Percentiles rank a stretch among this genome's conserved stretches.
These are phyloP conservation scores for Phoenicopterus ruber DNA, from an alignment of 2,113 vertebrate genomes.

Conservation along the genomic window DNA sequence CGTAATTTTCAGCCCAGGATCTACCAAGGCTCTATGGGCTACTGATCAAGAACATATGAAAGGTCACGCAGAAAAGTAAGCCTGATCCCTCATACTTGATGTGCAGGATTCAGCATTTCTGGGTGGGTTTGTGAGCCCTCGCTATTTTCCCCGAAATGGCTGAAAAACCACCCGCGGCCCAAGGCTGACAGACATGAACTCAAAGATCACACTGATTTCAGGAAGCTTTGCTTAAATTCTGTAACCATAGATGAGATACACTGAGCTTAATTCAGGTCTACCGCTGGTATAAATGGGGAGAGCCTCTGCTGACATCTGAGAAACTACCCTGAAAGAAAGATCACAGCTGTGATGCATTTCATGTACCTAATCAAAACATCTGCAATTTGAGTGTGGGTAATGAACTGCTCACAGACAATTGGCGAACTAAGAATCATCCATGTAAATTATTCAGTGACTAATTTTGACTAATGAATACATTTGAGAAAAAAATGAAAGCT, in stretches of 20 bases:
- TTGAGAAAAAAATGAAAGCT: not conserved
- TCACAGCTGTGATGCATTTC: not conserved
- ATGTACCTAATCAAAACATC: not conserved
- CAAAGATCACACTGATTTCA: not conserved
- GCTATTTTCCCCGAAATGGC: not conserved
- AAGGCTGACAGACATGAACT: not conserved
- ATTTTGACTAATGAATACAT: slow-evolving; percentile 9
- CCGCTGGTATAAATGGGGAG: not conserved
- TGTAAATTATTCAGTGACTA: slow-evolving; percentile 1
- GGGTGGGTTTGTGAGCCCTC: not conserved
- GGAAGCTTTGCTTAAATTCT: not conserved
- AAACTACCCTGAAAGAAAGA: not conserved
- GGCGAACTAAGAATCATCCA: not conserved
- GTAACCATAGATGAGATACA: not conserved
- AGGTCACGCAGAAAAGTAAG: not conserved
- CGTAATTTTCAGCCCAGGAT: not conserved
- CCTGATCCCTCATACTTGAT: not conserved
- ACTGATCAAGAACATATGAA: not conserved
- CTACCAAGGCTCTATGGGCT: not conserved
- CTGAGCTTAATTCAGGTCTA: not conserved
- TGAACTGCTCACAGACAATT: not conserved
- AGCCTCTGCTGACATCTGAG: not conserved
- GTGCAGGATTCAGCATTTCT: not conserved
- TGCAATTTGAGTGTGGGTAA: not conserved
- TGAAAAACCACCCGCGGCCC: not conserved